Percentiles rank a stretch among this genome's conserved stretches.
phyloP scores from a whole-genome alignment of 2,797 vertebrate genomes.

The Lithobates pipiens region DNA sequence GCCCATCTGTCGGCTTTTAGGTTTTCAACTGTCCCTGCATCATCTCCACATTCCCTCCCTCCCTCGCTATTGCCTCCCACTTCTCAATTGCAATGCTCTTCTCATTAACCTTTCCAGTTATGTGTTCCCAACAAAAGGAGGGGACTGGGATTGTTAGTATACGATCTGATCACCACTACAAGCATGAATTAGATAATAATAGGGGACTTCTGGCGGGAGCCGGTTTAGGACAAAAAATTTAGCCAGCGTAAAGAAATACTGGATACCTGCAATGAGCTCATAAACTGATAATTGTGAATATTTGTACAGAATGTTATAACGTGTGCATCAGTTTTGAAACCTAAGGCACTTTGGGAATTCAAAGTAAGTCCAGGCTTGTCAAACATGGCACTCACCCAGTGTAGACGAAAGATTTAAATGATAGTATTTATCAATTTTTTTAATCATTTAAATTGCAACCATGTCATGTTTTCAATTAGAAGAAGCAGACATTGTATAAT shows the following conservation, averaged over 20 bases:
- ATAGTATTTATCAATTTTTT: too few relatives aligned
- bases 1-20: conserved; percentile 72
- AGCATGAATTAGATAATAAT: conserved; percentile 37
- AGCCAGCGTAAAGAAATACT: conserved; percentile 3
- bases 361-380: too few relatives aligned
- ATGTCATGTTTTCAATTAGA: too few relatives aligned
- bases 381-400: too few relatives aligned
- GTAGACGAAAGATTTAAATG: too few relatives aligned
- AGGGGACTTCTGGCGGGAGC: conserved; percentile 29
- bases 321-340: too few relatives aligned
- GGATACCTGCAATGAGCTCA: not conserved
- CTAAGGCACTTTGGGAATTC: too few relatives aligned
- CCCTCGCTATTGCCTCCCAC: conserved; percentile 46
- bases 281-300: not conserved
- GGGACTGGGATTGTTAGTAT: conserved; percentile 31
- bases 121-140: conserved; percentile 54
- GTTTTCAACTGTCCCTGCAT: conserved; percentile 57
- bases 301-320: too few relatives aligned
- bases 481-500: too few relatives aligned
- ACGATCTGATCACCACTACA: conserved; percentile 51
- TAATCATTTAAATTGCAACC: too few relatives aligned
- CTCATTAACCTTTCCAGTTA: conserved; percentile 60
- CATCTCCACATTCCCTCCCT: conserved; percentile 30
- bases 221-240: not conserved
- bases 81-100: conserved; percentile 53